Evolutionary conservation across 2,113 vertebrate species (phyloP), one percentile per base, ranked within the genome.

Genomic region (Tupaia tana): DNA sequence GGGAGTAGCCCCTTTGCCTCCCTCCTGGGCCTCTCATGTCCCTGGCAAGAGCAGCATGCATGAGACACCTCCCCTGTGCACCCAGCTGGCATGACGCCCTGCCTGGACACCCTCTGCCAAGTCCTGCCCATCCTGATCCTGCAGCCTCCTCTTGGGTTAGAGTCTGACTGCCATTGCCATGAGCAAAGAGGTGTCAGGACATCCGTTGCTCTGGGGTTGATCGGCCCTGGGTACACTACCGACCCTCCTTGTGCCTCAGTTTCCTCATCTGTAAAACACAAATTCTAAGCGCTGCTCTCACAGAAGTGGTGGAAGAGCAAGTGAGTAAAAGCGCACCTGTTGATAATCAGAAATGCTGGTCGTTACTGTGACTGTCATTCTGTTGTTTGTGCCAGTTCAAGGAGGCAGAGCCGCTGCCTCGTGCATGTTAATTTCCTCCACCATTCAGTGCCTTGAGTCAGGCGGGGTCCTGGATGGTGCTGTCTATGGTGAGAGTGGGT

Each of bases 311-410:
- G 43, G 43, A 88, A 77, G 79, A 54, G 7, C n/a, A 24, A 79
- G 73, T 6, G 29, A 29, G 24, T 73, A 6, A n/a, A 61, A 1
- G 6, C 16, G 27, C 29, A 11, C 27, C 43, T 24, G 18, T n/a
- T 16, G 0, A 0, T 54, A 5, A 0, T 3, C 0, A 0, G 7
- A 18, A 22, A 64, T 5, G 9, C 31, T 25, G 1, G 58, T 7
- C 54, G 22, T 58, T 69, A 22, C 18, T 2, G 0, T 29, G 10
- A 15, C 34, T 10, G 6, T 24, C 14, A 67, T 24, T 70, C 1
- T 54, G 14, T 12, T 63, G 56, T 43, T 71, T 83, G 19, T 61
- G 78, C 64, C 13, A 5, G 25, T 25, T 74, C 59, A 15, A 67
- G 69, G 34, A 54, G 7, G 8, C 7, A 25, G 79, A 52, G 54